Evolutionary conservation across 2,797 vertebrate species (phyloP).

Genomic region (Dicrostonyx torquatus): DNA sequence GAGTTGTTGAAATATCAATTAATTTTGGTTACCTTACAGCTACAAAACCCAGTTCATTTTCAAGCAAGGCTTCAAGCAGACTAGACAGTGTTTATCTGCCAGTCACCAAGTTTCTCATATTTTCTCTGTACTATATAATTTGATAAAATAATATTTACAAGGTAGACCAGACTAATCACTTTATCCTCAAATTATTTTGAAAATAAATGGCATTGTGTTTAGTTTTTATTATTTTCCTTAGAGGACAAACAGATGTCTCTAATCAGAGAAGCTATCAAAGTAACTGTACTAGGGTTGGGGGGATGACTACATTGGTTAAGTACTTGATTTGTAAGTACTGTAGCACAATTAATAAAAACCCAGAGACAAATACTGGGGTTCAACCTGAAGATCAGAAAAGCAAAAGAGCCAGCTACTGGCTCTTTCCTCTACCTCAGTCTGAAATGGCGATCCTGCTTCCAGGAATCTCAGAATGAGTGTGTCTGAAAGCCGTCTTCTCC

Average conservation of each 20-base stretch:
- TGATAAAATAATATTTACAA: constrained; percentile 23
- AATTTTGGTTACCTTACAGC: background rate
- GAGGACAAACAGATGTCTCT: background rate
- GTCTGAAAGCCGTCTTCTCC: no score
- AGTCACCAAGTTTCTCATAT: background rate
- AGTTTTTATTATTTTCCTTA: background rate
- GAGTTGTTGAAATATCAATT: background rate
- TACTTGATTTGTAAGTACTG: background rate
- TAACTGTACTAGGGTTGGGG: background rate
- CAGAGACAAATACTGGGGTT: no score
- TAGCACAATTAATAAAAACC: no score
- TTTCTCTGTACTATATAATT: background rate
- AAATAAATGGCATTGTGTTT: background rate
- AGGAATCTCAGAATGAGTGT: no score
- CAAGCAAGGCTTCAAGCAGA: background rate
- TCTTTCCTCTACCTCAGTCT: no score
- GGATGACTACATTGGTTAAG: no score
- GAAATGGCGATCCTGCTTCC: no score
- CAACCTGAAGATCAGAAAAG: no score
- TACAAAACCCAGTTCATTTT: background rate
- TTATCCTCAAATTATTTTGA: constrained; percentile 3
- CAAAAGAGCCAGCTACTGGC: no score
- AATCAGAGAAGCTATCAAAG: background rate
- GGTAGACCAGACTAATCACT: background rate
- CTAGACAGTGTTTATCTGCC: background rate